Evolutionary conservation across 1,140 invertebrate genomes (phyloP), one percentile per base, ranked within the genome.

Genomic region (Cydia splendana): DNA sequence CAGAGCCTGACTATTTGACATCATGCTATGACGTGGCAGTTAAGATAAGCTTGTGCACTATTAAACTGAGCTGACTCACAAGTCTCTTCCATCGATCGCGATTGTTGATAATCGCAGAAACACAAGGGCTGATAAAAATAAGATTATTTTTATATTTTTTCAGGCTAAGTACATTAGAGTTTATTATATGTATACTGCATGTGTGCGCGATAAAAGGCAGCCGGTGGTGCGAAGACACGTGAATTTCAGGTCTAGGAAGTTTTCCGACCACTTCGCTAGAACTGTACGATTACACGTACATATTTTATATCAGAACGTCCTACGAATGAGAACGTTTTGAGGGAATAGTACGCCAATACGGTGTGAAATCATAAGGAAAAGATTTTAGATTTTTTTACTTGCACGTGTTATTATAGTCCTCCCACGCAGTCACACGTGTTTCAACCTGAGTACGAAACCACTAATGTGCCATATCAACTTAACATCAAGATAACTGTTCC

Each of bases 101-200:
- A 38, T 45, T 42, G 34, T 10, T 45, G 34, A 20, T 38, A 71
- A 42, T 15, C 6, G 12, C 7, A 42, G n/a, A 71, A 48, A 12
- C 45, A 10, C 67, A 20, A 71, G 34, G 34, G 34, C n/a, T 42
- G 67, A 71, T 71, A 71, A 71, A 71, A 10, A 38, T 13, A 34
- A 38, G 13, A 69, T 34, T 24, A 24, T 6, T 34, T 7, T 30
- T 15, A 5, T 9, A 67, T 67, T 10, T 67, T 10, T 28, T 30
- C 67, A 71, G 6, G 9, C 18, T 71, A 45, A 18, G 67, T 38
- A 30, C 65, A 34, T 10, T 34, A 38, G 4, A 38, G n/a, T 42
- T 71, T 42, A 71, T 38, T 71, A 34, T 38, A n/a, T n/a, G n/a
- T n/a, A 42, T 18, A n/a, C 30, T 9, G 28, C 28, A 67, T 67